Conservation (phyloP, 2,113 vertebrate species). For the Halichoerus grypus region DNA sequence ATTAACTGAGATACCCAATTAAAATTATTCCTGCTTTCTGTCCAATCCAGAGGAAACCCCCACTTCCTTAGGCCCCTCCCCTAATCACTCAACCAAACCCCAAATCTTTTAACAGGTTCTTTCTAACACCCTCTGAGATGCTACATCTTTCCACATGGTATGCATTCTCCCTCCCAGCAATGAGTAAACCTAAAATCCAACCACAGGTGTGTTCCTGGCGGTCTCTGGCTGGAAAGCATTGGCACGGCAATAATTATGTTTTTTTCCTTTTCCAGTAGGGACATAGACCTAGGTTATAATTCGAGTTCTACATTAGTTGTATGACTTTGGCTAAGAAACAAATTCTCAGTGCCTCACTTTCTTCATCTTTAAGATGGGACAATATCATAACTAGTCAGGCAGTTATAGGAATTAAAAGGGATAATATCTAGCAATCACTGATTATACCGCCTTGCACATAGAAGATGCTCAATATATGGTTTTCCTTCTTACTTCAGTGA, state of each 20-base stretch:
- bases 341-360: not conserved
- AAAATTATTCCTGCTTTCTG: not conserved
- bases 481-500: not conserved
- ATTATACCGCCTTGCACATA: not conserved
- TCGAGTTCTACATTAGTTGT: not conserved
- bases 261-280: not conserved
- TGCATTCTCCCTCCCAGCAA: not conserved
- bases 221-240: not conserved
- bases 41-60: not conserved
- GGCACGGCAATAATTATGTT: not conserved
- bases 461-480: not conserved
- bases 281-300: not conserved
- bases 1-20: not conserved
- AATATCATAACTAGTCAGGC: not conserved
- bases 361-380: not conserved
- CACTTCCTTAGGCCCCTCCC: not conserved
- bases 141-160: accelerated
- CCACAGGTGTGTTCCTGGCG: not conserved
- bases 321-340: not conserved
- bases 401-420: not conserved
- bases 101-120: not conserved
- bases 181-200: not conserved
- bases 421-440: not conserved
- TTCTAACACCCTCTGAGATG: not conserved
- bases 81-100: not conserved